A percentile compares a stretch with the other conserved stretches of the same genome.
Conservation (phyloP, 2,797 vertebrate genomes). For the Labeo calbasu region DNA sequence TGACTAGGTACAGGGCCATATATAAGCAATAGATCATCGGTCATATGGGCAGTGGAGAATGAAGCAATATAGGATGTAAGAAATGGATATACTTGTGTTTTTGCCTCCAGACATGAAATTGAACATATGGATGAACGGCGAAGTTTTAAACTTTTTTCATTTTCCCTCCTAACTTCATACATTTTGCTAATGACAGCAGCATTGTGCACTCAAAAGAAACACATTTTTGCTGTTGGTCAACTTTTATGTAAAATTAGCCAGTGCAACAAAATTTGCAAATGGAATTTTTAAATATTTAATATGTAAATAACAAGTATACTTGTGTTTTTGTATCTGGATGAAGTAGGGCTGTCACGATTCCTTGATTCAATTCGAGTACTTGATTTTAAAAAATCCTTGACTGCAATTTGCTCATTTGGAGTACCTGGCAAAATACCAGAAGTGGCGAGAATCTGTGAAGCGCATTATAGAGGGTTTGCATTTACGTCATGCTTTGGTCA, state of each 20-base stretch:
- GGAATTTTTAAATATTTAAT: background rate
- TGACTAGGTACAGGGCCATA: slow-evolving; percentile 22
- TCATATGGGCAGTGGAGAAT: slow-evolving; percentile 31
- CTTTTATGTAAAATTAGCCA: background rate
- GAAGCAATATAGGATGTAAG: slow-evolving; percentile 39
- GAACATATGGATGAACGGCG: slow-evolving; percentile 18
- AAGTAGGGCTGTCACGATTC: too few species aligned
- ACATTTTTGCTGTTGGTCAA: background rate
- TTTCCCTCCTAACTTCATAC: background rate
- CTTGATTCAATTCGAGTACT: too few species aligned
- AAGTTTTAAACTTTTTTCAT: background rate
- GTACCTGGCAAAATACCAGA: too few species aligned
- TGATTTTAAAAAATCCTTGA: too few species aligned
- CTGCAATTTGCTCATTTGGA: too few species aligned
- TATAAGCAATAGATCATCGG: slow-evolving; percentile 50
- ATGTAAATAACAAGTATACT: slow-evolving; percentile 13
- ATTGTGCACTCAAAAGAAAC: background rate
- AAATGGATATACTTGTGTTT: slow-evolving; percentile 26
- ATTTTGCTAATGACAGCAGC: background rate
- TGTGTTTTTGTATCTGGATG: background rate
- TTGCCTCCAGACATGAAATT: slow-evolving; percentile 4
- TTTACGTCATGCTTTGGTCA: too few species aligned
- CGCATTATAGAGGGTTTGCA: too few species aligned
- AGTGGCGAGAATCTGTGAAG: too few species aligned
- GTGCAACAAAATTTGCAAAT: background rate